These are phyloP conservation scores for Corythaeola cristata DNA, from an alignment of 2,113 vertebrate genomes.

Conservation along the genomic window DNA sequence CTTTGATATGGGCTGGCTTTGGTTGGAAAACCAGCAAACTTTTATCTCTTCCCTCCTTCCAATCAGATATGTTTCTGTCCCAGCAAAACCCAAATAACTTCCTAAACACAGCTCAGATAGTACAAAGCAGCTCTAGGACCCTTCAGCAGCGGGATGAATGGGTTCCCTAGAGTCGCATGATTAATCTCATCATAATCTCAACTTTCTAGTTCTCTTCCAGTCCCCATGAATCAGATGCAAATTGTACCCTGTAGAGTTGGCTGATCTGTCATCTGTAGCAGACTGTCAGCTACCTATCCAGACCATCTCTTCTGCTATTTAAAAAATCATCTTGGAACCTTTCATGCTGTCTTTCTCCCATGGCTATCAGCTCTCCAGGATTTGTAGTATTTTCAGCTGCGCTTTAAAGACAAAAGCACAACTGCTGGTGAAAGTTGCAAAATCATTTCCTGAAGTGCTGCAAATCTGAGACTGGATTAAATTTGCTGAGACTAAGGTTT, in stretches of 20 bases:
- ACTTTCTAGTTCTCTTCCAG: not conserved
- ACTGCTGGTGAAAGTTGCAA: not conserved
- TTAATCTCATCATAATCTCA: constrained; percentile 37
- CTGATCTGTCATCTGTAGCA: not conserved
- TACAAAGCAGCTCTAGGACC: not conserved
- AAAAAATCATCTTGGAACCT: not conserved
- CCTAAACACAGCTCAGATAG: not conserved
- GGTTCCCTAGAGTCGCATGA: not conserved
- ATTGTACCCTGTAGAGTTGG: not conserved
- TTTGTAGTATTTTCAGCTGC: not conserved
- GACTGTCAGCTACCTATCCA: not conserved
- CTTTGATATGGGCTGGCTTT: not conserved
- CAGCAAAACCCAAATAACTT: not conserved
- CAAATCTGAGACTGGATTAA: not conserved
- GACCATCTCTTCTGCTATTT: not conserved
- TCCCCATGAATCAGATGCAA: constrained; percentile 11
- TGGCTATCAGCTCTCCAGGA: not conserved
- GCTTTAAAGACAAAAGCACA: not conserved
- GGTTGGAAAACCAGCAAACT: constrained; percentile 23
- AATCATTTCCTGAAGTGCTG: not conserved
- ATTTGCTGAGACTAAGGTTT: not conserved
- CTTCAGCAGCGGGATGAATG: not conserved
- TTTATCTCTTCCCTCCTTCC: constrained; percentile 12
- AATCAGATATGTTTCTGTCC: not conserved
- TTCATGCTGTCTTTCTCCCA: not conserved